phyloP scores from a whole-genome alignment of 1,140 invertebrate genomes.

The Saccostrea cuccullata region DNA sequence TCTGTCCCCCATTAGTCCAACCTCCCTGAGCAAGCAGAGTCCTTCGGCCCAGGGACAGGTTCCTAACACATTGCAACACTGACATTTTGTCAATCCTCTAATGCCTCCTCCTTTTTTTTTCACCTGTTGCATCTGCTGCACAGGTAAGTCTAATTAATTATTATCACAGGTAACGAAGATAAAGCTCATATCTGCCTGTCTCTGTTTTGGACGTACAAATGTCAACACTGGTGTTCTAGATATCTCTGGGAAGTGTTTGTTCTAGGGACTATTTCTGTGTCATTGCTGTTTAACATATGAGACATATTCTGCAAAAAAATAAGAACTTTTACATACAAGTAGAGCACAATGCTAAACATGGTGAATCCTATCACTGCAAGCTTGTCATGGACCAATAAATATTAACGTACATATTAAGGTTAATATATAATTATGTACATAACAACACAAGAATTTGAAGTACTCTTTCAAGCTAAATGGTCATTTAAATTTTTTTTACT shows the following conservation, averaged over 20 bases:
- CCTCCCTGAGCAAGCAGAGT: neutral
- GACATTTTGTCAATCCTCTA: neutral
- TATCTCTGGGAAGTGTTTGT: neutral
- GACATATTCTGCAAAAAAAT: constrained; percentile 22
- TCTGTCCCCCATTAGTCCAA: neutral
- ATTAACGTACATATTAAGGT: too few species aligned
- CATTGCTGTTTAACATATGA: neutral
- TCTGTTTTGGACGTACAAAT: neutral
- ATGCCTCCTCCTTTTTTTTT: neutral
- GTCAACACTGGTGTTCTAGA: neutral
- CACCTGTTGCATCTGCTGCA: neutral
- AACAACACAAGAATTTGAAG: too few species aligned
- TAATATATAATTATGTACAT: too few species aligned
- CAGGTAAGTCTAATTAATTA: neutral
- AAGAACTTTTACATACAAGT: neutral
- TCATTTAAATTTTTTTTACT: too few species aligned
- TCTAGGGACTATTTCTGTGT: neutral
- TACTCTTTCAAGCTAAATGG: too few species aligned
- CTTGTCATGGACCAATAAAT: too few species aligned
- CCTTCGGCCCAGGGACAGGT: neutral
- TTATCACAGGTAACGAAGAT: neutral
- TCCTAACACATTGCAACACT: neutral
- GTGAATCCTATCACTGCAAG: too few species aligned
- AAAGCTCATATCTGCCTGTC: neutral
- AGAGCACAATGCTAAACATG: neutral